Conservation (phyloP, 1,140 invertebrate species). For the Brachionus calyciflorus region DNA sequence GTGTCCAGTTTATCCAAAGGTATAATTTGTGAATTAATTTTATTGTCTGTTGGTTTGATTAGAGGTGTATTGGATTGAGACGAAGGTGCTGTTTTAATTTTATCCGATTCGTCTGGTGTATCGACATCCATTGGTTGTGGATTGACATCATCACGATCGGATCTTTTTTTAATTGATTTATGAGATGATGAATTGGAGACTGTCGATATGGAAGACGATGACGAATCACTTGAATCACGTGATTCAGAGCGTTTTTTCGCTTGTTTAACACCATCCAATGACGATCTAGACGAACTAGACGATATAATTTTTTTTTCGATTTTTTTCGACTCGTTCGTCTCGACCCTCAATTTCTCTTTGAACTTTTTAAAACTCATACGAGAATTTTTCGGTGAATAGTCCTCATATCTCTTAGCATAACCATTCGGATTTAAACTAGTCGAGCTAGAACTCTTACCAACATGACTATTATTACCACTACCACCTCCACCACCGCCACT, state of each 20-base stretch:
- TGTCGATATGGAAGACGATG: neutral
- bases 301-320: neutral
- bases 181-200: neutral
- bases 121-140: conserved; percentile 27
- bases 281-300: neutral
- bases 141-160: neutral
- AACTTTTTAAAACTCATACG: neutral
- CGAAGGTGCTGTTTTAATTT: neutral
- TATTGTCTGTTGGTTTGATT: neutral
- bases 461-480: too few species aligned
- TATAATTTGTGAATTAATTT: neutral
- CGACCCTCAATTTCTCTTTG: neutral
- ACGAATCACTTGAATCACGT: neutral
- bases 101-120: conserved; percentile 2
- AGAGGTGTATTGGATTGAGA: conserved; percentile 7
- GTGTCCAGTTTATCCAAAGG: neutral
- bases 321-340: neutral
- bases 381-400: neutral
- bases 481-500: too few species aligned
- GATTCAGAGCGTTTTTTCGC: neutral
- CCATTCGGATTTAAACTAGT: neutral
- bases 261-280: neutral
- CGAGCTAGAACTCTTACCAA: conserved; percentile 14
- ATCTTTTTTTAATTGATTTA: neutral
- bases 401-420: too few species aligned